Evolutionary conservation across 2,113 vertebrate genomes (phyloP), one percentile per base, ranked within the genome.

Genomic region (Ophthalmotilapia sp.): DNA sequence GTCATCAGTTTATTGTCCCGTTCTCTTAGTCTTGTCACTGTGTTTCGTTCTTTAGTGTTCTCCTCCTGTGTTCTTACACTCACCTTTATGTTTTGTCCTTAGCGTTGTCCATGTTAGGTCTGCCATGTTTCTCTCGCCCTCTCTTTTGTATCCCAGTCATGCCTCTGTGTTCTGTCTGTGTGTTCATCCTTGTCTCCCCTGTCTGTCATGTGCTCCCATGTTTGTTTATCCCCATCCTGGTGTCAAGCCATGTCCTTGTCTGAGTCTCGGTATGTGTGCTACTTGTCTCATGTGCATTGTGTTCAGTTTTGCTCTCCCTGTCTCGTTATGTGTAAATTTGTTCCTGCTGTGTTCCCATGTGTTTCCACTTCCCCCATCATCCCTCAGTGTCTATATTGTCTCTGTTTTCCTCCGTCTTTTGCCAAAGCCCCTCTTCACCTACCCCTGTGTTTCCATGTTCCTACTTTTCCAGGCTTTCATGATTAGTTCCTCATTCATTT

Each of bases 1-100:
- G 10, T 13, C 11, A 65, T 65, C 60, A 3, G 60, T 1, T 0
- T 38, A 38, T 38, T 38, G 19, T 65, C 33, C 60, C 4, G 0
- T 65, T 38, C 0, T 33, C 58, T 6, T 33, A 33, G 29, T 62
- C 58, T 19, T 19, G 29, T 62, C 58, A 0, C 58, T 2, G 58
- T 19, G 29, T 62, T 62, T 62, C 2, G 9, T 62, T 62, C 60
- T 65, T 13, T 65, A 38, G 6, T 38, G 33, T 65, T n/a, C 60
- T 65, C 33, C 19, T 65, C 60, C 60, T 38, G 33, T 13, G 31
- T 65, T 38, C 3, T 65, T 65, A 65, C 60, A 38, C 60, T 65
- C 60, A 13, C 19, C 19, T 65, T 38, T 38, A 65, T 38, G 60
- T 68, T 65, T 68, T 68, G 19, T 38, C 60, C 11, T 65, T 38